These are phyloP conservation scores for Rhopilema esculentum DNA, from an alignment of 30 jellyfish, hydroid and myxozoan genomes.

Conservation along the genomic window DNA sequence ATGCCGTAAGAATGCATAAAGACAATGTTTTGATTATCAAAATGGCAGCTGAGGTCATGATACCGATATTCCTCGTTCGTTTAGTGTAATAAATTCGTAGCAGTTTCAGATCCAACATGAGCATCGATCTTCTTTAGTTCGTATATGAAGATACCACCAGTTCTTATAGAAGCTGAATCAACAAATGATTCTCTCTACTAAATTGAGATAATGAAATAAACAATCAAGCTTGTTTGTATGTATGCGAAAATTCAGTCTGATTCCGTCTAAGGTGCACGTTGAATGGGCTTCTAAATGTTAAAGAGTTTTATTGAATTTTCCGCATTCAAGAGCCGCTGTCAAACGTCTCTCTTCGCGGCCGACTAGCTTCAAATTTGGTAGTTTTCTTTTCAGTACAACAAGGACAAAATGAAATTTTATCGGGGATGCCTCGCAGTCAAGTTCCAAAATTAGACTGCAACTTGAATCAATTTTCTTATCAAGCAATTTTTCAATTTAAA, in stretches of 20 bases:
- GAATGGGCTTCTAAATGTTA: neutral
- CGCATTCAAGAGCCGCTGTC: too few relatives aligned
- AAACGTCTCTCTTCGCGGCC: too few relatives aligned
- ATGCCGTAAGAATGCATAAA: constrained; percentile 1
- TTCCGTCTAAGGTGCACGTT: neutral
- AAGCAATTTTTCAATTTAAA: too few relatives aligned
- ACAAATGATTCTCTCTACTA: neutral
- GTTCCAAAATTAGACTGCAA: too few relatives aligned
- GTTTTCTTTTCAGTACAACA: too few relatives aligned
- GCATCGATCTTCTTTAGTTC: neutral
- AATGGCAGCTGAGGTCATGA: constrained; percentile 13
- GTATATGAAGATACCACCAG: neutral
- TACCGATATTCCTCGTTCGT: neutral
- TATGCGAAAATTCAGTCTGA: too few relatives aligned
- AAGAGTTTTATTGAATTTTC: too few relatives aligned
- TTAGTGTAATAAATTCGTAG: neutral
- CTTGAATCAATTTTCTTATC: too few relatives aligned
- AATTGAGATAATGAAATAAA: neutral
- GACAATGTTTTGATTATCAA: constrained; percentile 7
- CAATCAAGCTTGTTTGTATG: neutral
- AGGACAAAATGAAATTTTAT: too few relatives aligned
- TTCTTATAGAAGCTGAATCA: neutral
- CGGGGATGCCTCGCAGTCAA: too few relatives aligned
- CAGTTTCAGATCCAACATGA: neutral
- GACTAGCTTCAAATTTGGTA: too few relatives aligned